These are phyloP conservation scores for Premnoplex brunnescens DNA, from an alignment of 2,797 vertebrate species.

Conservation along the genomic window DNA sequence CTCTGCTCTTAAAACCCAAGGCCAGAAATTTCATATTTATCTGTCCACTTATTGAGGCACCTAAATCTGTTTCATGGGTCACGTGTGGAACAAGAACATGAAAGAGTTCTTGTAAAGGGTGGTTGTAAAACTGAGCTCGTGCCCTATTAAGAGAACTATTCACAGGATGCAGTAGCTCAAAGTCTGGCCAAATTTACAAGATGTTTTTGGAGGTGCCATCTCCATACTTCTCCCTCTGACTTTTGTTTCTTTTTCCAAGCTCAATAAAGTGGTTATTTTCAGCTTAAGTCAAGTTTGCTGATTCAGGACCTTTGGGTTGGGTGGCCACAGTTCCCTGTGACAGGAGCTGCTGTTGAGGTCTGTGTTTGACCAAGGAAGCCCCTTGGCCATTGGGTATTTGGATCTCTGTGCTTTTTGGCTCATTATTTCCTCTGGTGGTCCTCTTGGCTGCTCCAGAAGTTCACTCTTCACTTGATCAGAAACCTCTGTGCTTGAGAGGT, in stretches of 20 bases:
- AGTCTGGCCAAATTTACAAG: neutral
- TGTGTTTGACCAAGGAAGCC: neutral
- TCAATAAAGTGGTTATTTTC: neutral
- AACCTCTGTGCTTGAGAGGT: neutral
- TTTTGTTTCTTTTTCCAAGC: neutral
- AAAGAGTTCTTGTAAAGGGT: neutral
- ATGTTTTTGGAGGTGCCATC: neutral
- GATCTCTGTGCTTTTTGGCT: neutral
- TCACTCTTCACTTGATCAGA: neutral
- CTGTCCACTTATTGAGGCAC: neutral
- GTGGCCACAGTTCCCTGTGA: neutral
- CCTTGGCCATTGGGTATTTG: neutral
- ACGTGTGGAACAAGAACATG: neutral
- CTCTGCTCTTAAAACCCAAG: neutral
- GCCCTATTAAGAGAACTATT: neutral
- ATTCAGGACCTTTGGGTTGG: neutral
- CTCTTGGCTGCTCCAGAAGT: neutral
- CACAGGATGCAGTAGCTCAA: neutral
- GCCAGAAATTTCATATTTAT: neutral
- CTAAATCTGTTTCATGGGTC: neutral
- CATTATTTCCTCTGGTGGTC: neutral
- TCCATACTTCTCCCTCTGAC: neutral
- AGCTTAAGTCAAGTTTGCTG: neutral
- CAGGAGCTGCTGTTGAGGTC: neutral
- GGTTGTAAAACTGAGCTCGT: neutral